phyloP scores from a whole-genome alignment of 2,797 vertebrate genomes.

The Mormyrops boulengeri region DNA sequence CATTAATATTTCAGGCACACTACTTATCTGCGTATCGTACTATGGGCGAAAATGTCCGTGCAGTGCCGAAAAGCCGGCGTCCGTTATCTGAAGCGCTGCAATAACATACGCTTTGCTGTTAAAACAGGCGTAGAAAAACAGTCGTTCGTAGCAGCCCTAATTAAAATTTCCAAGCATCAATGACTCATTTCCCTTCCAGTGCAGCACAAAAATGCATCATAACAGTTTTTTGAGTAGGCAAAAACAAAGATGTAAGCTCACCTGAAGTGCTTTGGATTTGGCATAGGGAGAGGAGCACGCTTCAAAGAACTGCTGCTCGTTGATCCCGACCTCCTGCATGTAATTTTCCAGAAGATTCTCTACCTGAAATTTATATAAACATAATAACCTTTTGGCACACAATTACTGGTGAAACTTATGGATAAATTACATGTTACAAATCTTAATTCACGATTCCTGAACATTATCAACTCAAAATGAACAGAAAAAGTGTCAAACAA shows the following conservation, averaged over 20 bases:
- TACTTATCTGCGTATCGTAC: not conserved
- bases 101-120: not conserved
- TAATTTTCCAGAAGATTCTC: slow-evolving; percentile 86
- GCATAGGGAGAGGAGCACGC: slow-evolving; percentile 86
- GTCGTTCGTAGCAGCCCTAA: not conserved
- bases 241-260: slow-evolving; percentile 39
- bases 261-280: slow-evolving; percentile 82
- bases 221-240: not conserved
- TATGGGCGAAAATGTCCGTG: not conserved
- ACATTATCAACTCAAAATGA: not conserved
- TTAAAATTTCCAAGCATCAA: not conserved
- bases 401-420: not conserved
- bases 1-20: not conserved
- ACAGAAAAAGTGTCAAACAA: not conserved
- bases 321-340: slow-evolving; percentile 93
- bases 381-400: not conserved
- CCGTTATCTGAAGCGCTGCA: not conserved
- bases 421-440: not conserved
- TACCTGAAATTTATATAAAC: slow-evolving; percentile 60
- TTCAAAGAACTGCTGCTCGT: slow-evolving; percentile 88
- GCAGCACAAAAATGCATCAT: not conserved
- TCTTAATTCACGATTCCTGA: not conserved
- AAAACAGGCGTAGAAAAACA: not conserved
- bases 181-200: not conserved
- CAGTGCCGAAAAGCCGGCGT: not conserved